Conservation (phyloP, 2,888 invertebrate species). For the Argynnis bischoffii region DNA sequence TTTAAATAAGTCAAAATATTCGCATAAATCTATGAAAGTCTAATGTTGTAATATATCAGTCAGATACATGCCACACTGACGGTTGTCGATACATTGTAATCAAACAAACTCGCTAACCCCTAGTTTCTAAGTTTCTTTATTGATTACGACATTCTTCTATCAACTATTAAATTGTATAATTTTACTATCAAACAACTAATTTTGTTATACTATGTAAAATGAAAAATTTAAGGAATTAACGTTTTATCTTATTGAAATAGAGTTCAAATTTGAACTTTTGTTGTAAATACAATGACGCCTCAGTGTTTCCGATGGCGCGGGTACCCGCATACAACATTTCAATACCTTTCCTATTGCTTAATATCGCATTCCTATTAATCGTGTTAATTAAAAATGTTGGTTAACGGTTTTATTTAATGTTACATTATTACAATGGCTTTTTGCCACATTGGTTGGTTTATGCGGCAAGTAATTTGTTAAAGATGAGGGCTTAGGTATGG, state of each 20-base stretch:
- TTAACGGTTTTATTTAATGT: slow-evolving; percentile 66
- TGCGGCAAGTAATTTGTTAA: slow-evolving; percentile 13
- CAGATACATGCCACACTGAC: background rate
- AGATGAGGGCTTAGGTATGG: slow-evolving; percentile 8
- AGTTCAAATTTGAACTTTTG: slow-evolving; percentile 11
- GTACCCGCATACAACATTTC: slow-evolving; percentile 76
- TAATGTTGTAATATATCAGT: too few relatives aligned
- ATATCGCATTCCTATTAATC: slow-evolving; percentile 74
- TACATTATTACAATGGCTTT: slow-evolving; percentile 7
- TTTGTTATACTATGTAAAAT: slow-evolving; percentile 1
- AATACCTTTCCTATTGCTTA: slow-evolving; percentile 74
- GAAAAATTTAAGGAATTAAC: background rate
- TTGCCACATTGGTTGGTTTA: slow-evolving; percentile 18
- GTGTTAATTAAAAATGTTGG: slow-evolving; percentile 67
- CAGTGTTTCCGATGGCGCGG: slow-evolving; percentile 52
- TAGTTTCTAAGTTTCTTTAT: slow-evolving; percentile 22
- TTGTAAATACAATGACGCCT: background rate
- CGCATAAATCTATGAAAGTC: too few relatives aligned
- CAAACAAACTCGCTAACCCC: background rate
- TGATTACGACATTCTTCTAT: slow-evolving; percentile 64
- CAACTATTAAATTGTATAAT: slow-evolving; percentile 54
- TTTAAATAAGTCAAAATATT: too few relatives aligned
- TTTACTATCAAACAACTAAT: slow-evolving; percentile 2
- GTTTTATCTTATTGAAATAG: background rate
- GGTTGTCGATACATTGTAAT: background rate